A percentile compares a stretch with the other conserved stretches of the same genome.
phyloP scores from a whole-genome alignment of 2,888 invertebrate genomes.

The Temnothorax unifasciatus region DNA sequence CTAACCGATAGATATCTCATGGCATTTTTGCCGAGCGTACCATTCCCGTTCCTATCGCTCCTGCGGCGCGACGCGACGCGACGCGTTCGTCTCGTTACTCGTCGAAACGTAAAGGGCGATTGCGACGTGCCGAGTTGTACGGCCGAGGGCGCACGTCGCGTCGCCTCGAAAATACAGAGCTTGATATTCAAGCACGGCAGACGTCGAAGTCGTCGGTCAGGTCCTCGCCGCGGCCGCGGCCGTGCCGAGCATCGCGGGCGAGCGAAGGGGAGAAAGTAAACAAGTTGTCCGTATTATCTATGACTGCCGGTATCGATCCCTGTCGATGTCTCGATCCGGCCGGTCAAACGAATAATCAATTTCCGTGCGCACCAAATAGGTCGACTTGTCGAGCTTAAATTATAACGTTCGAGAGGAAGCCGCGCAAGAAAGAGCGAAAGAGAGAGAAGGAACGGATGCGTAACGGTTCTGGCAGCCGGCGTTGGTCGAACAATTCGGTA shows the following conservation, averaged over 20 bases:
- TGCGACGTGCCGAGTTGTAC: constrained; percentile 2
- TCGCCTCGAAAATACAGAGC: neutral
- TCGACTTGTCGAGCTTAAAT: constrained; percentile 69
- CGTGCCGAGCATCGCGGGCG: neutral
- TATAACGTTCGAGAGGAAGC: constrained; percentile 65
- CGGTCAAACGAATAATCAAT: constrained; percentile 74
- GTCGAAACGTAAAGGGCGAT: constrained; percentile 20
- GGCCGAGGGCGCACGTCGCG: neutral
- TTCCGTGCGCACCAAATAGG: constrained; percentile 68
- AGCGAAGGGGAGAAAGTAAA: constrained; percentile 64
- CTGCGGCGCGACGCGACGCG: constrained; percentile 15
- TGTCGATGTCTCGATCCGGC: constrained; percentile 65
- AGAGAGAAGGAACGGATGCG: constrained; percentile 42
- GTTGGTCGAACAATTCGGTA: constrained; percentile 57
- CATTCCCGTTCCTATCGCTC: constrained; percentile 14
- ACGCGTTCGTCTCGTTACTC: constrained; percentile 6
- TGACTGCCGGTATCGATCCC: constrained; percentile 65
- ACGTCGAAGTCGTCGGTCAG: neutral
- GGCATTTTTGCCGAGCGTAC: constrained; percentile 28
- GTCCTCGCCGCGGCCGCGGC: neutral
- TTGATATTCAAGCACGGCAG: neutral
- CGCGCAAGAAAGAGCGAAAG: constrained; percentile 39
- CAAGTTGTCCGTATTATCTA: constrained; percentile 68
- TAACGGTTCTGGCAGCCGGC: constrained; percentile 69
- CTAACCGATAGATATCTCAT: constrained; percentile 49